Conservation (phyloP, 2,888 invertebrate genomes). For the Corbicula japonica region DNA sequence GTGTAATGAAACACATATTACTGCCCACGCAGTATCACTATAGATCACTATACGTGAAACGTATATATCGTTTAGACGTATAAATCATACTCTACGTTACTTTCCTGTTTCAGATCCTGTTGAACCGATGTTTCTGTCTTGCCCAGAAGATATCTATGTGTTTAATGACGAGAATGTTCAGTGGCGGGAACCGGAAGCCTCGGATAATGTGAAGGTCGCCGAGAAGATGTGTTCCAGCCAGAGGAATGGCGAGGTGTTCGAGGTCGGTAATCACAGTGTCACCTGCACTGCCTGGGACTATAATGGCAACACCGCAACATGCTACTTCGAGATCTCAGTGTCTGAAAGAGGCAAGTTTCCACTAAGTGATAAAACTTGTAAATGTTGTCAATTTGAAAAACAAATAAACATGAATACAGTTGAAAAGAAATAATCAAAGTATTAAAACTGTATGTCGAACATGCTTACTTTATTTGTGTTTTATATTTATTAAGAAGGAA, state of each 20-base stretch:
- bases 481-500: too few relatives aligned
- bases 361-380: too few relatives aligned
- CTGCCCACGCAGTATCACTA: too few relatives aligned
- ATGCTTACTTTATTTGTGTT: too few relatives aligned
- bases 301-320: slow-evolving; percentile 25
- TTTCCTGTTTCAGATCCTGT: slow-evolving; percentile 21
- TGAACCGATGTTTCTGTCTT: slow-evolving; percentile 1
- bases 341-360: slow-evolving; percentile 18
- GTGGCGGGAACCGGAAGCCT: slow-evolving; percentile 4
- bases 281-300: slow-evolving; percentile 21
- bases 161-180: slow-evolving; percentile 1
- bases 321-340: slow-evolving; percentile 25
- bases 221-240: background rate
- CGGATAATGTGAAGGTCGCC: slow-evolving; percentile 23
- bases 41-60: too few relatives aligned
- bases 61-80: too few relatives aligned
- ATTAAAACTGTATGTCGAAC: too few relatives aligned
- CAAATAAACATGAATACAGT: too few relatives aligned
- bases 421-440: too few relatives aligned
- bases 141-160: slow-evolving; percentile 21
- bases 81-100: too few relatives aligned
- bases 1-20: too few relatives aligned
- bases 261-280: slow-evolving; percentile 20
- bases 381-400: too few relatives aligned
- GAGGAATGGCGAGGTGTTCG: slow-evolving; percentile 8